A percentile compares a stretch with the other conserved stretches of the same genome.
These are phyloP conservation scores for Phaenicophaeus curvirostris DNA, from an alignment of 2,797 vertebrate species.

Conservation along the genomic window DNA sequence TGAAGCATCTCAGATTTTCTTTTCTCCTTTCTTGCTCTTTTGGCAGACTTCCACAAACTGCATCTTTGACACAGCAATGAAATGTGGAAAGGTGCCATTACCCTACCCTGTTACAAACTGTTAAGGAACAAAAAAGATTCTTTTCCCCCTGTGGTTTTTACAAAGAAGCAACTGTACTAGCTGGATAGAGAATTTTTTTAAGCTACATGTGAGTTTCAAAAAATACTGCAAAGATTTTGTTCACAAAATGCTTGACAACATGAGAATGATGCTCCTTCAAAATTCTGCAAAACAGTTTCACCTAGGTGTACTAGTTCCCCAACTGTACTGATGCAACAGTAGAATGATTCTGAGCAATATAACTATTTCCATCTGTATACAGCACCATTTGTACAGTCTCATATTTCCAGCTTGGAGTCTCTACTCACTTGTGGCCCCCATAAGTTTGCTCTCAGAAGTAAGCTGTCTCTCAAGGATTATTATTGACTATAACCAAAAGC, in stretches of 20 bases:
- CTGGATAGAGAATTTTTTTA: neutral
- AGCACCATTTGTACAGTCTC: neutral
- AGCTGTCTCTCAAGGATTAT: neutral
- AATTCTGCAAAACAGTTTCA: too few relatives aligned
- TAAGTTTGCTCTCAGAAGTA: neutral
- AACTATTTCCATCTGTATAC: fast-evolving
- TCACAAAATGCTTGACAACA: neutral
- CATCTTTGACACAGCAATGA: neutral
- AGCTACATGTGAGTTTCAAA: neutral
- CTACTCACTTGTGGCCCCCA: neutral
- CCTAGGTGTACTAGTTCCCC: neutral
- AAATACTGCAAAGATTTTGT: neutral
- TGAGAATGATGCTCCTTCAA: neutral
- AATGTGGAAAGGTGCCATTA: neutral
- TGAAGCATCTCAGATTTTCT: neutral
- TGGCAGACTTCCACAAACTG: neutral
- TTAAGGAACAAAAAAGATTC: neutral
- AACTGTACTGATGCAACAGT: fast-evolving
- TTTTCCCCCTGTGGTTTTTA: neutral
- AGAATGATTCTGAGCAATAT: neutral
- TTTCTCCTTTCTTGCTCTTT: neutral
- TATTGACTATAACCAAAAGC: neutral
- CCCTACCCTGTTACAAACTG: neutral
- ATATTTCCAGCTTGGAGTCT: neutral
- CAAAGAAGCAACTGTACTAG: neutral